Evolutionary conservation across 2,888 invertebrate species (phyloP).

Genomic region (Melolontha melolontha): DNA sequence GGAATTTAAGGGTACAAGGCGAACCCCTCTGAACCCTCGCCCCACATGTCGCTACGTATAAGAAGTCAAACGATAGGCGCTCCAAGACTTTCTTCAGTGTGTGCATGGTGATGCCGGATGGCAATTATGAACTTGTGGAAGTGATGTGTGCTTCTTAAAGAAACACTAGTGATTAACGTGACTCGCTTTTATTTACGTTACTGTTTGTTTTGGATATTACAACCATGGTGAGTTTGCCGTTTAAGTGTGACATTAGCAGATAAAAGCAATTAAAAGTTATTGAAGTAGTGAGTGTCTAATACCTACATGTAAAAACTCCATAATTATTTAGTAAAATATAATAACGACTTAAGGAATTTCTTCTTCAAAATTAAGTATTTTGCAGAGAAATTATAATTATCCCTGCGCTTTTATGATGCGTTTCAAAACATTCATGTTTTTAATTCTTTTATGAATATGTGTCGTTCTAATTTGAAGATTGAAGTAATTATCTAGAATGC

Average conservation of each 20-base stretch:
- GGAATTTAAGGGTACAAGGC: constrained; percentile 34
- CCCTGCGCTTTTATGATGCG: too few species aligned
- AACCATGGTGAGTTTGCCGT: constrained; percentile 20
- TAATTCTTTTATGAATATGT: too few species aligned
- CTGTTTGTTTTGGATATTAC: constrained; percentile 32
- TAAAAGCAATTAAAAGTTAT: too few species aligned
- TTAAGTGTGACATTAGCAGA: too few species aligned
- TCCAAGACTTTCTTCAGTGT: constrained; percentile 52
- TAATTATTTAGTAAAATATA: too few species aligned
- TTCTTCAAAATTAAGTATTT: too few species aligned
- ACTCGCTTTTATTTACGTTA: constrained; percentile 18
- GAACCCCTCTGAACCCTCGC: constrained; percentile 46
- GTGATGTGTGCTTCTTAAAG: constrained; percentile 45
- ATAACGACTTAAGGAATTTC: too few species aligned
- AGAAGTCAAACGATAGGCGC: constrained; percentile 51
- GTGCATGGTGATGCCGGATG: constrained; percentile 42
- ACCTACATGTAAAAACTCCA: not conserved
- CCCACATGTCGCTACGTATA: constrained; percentile 52
- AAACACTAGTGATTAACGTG: constrained; percentile 31
- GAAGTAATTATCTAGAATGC: too few species aligned
- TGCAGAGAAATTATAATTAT: too few species aligned
- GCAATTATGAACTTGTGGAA: constrained; percentile 46
- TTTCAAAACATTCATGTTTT: too few species aligned
- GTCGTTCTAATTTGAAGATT: too few species aligned
- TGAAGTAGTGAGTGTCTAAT: not conserved